Evolutionary conservation across 2,113 vertebrate genomes (phyloP).

Genomic region (Mormyrus lacerda): DNA sequence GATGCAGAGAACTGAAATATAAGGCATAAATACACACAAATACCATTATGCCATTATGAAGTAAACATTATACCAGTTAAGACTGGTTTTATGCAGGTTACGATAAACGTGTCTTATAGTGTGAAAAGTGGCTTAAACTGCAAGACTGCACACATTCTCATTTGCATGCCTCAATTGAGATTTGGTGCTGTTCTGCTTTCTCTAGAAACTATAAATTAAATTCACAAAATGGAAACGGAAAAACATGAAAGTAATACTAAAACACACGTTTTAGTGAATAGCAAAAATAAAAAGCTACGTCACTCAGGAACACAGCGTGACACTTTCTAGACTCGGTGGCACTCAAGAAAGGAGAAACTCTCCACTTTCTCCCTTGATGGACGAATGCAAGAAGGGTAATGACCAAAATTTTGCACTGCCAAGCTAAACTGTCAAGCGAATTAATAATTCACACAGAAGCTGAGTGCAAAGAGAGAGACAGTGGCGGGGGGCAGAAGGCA

Average conservation of each 20-base stretch:
- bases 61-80: not conserved
- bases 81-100: not conserved
- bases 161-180: not conserved
- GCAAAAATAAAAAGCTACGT: not conserved
- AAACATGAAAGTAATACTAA: not conserved
- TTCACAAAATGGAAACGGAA: not conserved
- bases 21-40: not conserved
- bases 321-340: not conserved
- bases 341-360: not conserved
- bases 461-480: conserved; percentile 41
- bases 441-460: conserved; percentile 56
- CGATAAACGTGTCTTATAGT: not conserved
- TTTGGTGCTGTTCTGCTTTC: not conserved
- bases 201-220: not conserved
- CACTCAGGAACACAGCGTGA: not conserved
- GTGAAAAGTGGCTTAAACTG: no score
- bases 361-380: not conserved
- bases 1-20: not conserved
- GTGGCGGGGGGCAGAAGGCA: conserved; percentile 47
- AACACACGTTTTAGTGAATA: not conserved
- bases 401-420: conserved; percentile 26
- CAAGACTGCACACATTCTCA: no score
- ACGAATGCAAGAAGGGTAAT: conserved; percentile 12
- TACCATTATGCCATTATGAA: not conserved
- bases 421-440: conserved; percentile 36